phyloP scores from a whole-genome alignment of 2,888 invertebrate species.

The Zaprionus lineosus region DNA sequence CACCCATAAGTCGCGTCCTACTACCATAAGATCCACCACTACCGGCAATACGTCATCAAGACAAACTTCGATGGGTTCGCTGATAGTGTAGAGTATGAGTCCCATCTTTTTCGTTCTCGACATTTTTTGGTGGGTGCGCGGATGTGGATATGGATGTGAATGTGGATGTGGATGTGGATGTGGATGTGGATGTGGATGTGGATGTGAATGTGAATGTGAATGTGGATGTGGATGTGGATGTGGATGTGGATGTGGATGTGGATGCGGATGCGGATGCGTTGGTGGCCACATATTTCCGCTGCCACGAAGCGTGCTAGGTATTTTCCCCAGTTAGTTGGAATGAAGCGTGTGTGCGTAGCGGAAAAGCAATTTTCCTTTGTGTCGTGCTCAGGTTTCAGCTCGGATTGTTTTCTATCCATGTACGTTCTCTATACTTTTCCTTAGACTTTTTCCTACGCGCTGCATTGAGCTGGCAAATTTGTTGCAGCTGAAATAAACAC shows the following conservation, averaged over 20 bases:
- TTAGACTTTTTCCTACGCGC: slow-evolving; percentile 35
- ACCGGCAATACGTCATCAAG: slow-evolving; percentile 59
- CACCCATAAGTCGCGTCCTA: not conserved
- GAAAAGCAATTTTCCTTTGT: slow-evolving; percentile 79
- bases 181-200: too few species aligned
- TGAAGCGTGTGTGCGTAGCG: slow-evolving; percentile 61
- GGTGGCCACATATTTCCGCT: slow-evolving; percentile 73
- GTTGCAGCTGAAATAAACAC: slow-evolving; percentile 77
- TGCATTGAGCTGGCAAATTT: slow-evolving; percentile 75
- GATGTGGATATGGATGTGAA: too few species aligned
- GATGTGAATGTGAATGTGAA: too few species aligned
- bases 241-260: too few species aligned
- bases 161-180: too few species aligned
- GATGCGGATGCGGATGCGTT: slow-evolving; percentile 42
- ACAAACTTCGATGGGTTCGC: slow-evolving; percentile 67
- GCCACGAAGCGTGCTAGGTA: slow-evolving; percentile 73
- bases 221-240: not conserved
- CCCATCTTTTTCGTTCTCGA: slow-evolving; percentile 6
- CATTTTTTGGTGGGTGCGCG: not conserved
- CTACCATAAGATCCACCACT: not conserved
- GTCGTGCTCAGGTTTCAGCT: slow-evolving; percentile 73
- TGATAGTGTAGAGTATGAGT: slow-evolving; percentile 9
- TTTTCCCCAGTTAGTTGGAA: slow-evolving; percentile 45
- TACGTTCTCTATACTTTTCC: slow-evolving; percentile 37
- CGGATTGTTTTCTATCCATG: slow-evolving; percentile 72